Base-by-base conservation (phyloP, 1,140 invertebrate species). In the Dendrolimus punctatus region DNA sequence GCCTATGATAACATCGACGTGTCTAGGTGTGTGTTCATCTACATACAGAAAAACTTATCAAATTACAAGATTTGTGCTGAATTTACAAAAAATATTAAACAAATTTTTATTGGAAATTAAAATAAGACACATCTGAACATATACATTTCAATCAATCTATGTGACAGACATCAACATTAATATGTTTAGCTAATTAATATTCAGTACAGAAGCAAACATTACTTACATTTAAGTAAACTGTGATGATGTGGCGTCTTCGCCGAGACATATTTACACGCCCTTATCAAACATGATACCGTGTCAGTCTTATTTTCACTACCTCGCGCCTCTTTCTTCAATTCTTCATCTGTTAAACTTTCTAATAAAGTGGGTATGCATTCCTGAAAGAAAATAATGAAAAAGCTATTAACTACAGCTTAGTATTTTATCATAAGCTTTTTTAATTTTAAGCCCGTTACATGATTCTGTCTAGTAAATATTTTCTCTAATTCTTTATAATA, bases 311-410 rank as follows among this genome's bases (percentile, higher is more conserved):
- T 94, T 88, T 98, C 97, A 57, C 75, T 85, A 71, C 96, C 97
- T 84, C 98, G 97, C 0, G 96, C 96, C 87, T 99, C 97, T 67
- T 96, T 95, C 80, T 99, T 99, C 47, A 99, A 84, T 81, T 99
- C 97, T 58, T 99, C 97, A 85, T 99, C 98, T n/a, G 96, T 96
- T 71, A 99, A 88, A 85, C 96, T 96, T 80, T 98, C 95, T 73
- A 99, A 88, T 77, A 98, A 93, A 73, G 93, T 91, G 65, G 96
- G 94, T 67, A 99, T 94, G 76, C 95, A 93, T 90, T 97, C 94
- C 96, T 97, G 66, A 54, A 64, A 76, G 66, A 57, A 54, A 55
- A 57, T 2, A 49, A 49, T n/a, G 2, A 41, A 50, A 45, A 46
- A 45, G 40, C 39, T 38, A 4, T 6, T 23, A 44, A 51, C 23